Evolutionary conservation across 2,113 vertebrate species (phyloP).

Genomic region (Sitta europaea): DNA sequence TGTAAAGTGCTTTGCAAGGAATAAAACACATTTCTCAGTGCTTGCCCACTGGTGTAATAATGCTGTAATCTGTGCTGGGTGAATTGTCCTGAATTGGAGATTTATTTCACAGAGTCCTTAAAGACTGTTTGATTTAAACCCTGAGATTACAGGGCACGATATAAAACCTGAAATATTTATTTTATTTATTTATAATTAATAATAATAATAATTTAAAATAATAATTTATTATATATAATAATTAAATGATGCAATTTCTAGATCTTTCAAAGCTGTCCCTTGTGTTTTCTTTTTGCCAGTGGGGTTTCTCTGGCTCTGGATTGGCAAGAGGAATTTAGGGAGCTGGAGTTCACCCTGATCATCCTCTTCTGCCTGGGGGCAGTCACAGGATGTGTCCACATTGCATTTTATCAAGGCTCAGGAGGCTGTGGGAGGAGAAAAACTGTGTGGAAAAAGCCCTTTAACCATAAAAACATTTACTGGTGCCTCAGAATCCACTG

Average conservation of each 20-base stretch:
- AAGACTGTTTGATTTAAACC: background rate
- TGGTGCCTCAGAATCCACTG: fast-evolving
- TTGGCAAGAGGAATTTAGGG: slow-evolving; percentile 77
- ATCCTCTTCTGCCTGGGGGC: slow-evolving; percentile 70
- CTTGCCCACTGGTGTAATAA: background rate
- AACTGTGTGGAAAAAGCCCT: background rate
- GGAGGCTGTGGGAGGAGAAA: background rate
- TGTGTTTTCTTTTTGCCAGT: background rate
- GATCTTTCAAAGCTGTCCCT: background rate
- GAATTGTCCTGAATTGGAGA: background rate
- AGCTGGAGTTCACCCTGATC: slow-evolving; percentile 77
- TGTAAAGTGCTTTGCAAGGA: background rate
- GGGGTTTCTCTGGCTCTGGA: slow-evolving; percentile 54
- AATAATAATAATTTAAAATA: background rate
- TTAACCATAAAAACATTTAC: fast-evolving
- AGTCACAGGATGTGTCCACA: slow-evolving; percentile 58
- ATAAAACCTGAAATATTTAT: background rate
- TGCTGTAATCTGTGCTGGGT: background rate
- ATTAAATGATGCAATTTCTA: background rate
- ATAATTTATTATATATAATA: background rate
- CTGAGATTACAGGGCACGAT: background rate
- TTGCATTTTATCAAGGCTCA: slow-evolving; percentile 40
- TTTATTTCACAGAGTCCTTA: background rate
- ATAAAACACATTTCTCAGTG: background rate
- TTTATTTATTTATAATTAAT: background rate